These are phyloP conservation scores for Ariolimax columbianus DNA, from an alignment of 2,888 invertebrate genomes.

Conservation along the genomic window DNA sequence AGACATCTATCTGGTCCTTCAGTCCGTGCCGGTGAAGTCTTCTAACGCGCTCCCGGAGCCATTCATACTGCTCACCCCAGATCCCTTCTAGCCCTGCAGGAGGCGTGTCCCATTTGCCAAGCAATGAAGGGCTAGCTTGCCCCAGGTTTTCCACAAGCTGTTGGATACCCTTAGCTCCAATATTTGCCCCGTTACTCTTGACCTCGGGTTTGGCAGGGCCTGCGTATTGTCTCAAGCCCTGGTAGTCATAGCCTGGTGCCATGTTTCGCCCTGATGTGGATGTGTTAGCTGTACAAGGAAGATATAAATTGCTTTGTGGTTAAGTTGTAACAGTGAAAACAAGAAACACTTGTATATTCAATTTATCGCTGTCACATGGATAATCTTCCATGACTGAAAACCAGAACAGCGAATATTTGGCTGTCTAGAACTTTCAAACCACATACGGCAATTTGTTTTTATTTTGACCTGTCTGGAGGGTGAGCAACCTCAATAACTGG, in stretches of 20 bases:
- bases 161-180: not conserved
- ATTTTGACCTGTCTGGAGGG: too few species aligned
- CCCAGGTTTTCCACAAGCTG: not conserved
- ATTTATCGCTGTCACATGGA: too few species aligned
- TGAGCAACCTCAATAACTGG: too few species aligned
- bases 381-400: too few species aligned
- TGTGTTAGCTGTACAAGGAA: not conserved
- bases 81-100: not conserved
- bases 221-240: not conserved
- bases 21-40: not conserved
- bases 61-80: slow-evolving; percentile 30
- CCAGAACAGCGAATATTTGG: too few species aligned
- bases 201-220: not conserved
- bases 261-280: not conserved
- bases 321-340: not conserved
- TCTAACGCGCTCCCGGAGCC: slow-evolving; percentile 24
- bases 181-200: not conserved
- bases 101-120: not conserved
- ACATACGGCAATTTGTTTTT: too few species aligned
- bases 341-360: too few species aligned
- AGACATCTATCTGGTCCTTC: slow-evolving; percentile 30
- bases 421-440: too few species aligned
- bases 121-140: not conserved
- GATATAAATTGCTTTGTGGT: not conserved
- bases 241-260: slow-evolving; percentile 33